These are phyloP conservation scores for Aricia artaxerxes DNA, from an alignment of 2,888 invertebrate species.

Conservation along the genomic window DNA sequence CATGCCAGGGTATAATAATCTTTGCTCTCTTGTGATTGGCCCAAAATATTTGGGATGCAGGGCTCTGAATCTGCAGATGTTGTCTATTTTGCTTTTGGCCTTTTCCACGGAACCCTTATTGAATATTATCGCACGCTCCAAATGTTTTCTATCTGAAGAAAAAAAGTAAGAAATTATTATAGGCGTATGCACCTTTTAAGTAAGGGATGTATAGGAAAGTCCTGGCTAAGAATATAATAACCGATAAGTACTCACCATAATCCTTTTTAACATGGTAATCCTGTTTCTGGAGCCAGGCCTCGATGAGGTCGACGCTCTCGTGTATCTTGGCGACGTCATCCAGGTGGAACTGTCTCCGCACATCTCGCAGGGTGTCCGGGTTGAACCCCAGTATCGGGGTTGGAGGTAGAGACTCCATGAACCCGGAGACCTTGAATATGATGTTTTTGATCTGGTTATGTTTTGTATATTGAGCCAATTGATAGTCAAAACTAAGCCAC, in stretches of 20 bases:
- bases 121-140: conserved; percentile 30
- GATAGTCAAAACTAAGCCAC: too few relatives aligned
- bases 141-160: conserved; percentile 22
- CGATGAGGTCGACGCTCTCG: conserved; percentile 5
- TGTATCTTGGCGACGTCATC: not conserved
- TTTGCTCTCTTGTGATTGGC: conserved; percentile 1
- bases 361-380: conserved; percentile 18
- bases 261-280: conserved; percentile 1
- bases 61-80: conserved; percentile 23
- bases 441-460: not conserved
- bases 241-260: not conserved
- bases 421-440: not conserved
- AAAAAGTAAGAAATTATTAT: not conserved
- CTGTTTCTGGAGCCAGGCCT: conserved; percentile 19
- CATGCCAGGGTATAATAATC: not conserved
- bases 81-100: conserved; percentile 27
- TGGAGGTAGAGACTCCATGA: not conserved
- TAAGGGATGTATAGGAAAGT: too few relatives aligned
- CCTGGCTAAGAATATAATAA: not conserved
- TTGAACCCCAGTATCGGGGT: conserved; percentile 19
- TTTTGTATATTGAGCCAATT: too few relatives aligned
- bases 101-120: conserved; percentile 32
- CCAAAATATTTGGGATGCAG: conserved; percentile 26
- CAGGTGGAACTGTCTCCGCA: conserved; percentile 16
- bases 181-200: not conserved